Evolutionary conservation across 1,140 invertebrate genomes (phyloP).

Genomic region (Arion vulgaris): DNA sequence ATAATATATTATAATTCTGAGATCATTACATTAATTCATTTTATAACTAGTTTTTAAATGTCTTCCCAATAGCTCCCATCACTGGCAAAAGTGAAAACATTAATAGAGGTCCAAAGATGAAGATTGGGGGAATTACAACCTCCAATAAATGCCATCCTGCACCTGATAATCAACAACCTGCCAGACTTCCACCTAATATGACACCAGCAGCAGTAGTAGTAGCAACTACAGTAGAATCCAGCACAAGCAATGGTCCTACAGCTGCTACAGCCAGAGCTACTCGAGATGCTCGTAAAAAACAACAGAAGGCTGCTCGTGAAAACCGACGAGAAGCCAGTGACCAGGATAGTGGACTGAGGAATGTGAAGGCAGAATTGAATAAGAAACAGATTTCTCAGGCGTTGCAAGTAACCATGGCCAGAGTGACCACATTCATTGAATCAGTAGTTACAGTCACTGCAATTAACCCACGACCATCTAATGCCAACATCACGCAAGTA

Average conservation of each 20-base stretch:
- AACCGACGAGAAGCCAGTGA: slow-evolving; percentile 22
- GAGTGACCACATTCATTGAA: slow-evolving; percentile 22
- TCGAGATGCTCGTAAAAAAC: slow-evolving; percentile 34
- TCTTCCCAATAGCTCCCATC: not conserved
- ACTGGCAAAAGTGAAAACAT: not conserved
- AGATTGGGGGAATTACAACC: not conserved
- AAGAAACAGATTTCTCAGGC: slow-evolving; percentile 24
- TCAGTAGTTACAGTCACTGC: slow-evolving; percentile 26
- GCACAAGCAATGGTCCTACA: not conserved
- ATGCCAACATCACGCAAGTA: not conserved
- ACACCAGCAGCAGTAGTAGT: not conserved
- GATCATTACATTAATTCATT: not conserved
- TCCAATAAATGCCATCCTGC: not conserved
- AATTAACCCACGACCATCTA: not conserved
- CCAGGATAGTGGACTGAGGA: slow-evolving; percentile 23
- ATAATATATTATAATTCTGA: not conserved
- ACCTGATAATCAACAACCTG: not conserved
- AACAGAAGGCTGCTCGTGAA: slow-evolving; percentile 32
- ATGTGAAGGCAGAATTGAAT: slow-evolving; percentile 25
- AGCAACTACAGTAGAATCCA: not conserved
- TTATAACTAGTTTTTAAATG: not conserved
- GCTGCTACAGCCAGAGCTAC: slow-evolving; percentile 29
- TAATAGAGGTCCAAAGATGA: not conserved
- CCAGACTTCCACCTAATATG: slow-evolving; percentile 20
- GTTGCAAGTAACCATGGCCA: slow-evolving; percentile 21